phyloP scores from a whole-genome alignment of 1,140 invertebrate species.

The Pachyrhynchus sulphureomaculatus region DNA sequence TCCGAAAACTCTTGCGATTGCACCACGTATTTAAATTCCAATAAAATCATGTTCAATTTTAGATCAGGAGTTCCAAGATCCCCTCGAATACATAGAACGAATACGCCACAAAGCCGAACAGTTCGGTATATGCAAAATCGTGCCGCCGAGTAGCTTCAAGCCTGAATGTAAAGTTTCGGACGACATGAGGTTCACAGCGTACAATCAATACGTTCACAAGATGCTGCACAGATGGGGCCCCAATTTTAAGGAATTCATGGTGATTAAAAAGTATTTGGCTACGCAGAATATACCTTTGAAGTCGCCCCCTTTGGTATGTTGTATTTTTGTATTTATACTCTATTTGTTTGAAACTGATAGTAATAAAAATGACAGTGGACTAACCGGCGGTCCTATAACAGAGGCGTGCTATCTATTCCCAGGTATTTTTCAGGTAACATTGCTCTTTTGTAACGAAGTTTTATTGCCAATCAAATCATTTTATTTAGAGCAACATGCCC shows the following conservation, averaged over 20 bases:
- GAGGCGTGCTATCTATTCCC: too few relatives aligned
- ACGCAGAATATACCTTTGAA: constrained; percentile 76
- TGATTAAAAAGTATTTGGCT: constrained; percentile 81
- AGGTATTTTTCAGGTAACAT: too few relatives aligned
- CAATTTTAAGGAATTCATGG: constrained; percentile 81
- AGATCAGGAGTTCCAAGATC: constrained; percentile 85
- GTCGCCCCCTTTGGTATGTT: constrained; percentile 71
- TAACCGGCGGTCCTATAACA: too few relatives aligned
- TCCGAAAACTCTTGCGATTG: too few relatives aligned
- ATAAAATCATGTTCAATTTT: constrained; percentile 32
- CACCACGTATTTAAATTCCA: too few relatives aligned
- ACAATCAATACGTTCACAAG: constrained; percentile 90
- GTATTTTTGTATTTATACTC: constrained; percentile 9
- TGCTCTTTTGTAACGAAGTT: too few relatives aligned
- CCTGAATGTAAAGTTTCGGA: constrained; percentile 86
- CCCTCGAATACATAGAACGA: constrained; percentile 84
- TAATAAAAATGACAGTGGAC: too few relatives aligned
- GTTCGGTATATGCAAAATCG: constrained; percentile 85
- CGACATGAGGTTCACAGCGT: constrained; percentile 77
- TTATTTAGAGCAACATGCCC: background rate
- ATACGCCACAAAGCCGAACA: constrained; percentile 77
- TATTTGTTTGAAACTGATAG: too few relatives aligned
- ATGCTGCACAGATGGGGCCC: constrained; percentile 89
- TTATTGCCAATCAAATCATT: too few relatives aligned
- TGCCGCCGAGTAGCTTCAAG: constrained; percentile 85